Evolutionary conservation across 1,140 invertebrate species (phyloP).

Genomic region (Rhizoglyphus robini): DNA sequence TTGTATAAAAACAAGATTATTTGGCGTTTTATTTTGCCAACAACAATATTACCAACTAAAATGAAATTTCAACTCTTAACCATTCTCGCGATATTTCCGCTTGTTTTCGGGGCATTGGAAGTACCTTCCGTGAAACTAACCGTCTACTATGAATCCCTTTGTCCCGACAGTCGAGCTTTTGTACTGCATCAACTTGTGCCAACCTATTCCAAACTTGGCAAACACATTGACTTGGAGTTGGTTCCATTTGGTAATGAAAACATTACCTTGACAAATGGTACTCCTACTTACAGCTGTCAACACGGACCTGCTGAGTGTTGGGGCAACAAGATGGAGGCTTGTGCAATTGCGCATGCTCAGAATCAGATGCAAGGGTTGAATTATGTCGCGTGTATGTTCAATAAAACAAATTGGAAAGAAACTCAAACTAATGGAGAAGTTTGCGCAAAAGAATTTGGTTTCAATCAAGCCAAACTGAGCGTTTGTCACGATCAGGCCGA

Average conservation of each 20-base stretch:
- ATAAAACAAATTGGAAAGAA: not conserved
- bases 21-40: too few relatives aligned
- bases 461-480: too few relatives aligned
- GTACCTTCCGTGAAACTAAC: not conserved
- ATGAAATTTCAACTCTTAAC: too few relatives aligned
- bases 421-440: too few relatives aligned
- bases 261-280: not conserved
- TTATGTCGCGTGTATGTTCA: not conserved
- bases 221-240: slow-evolving; percentile 34
- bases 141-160: slow-evolving; percentile 52
- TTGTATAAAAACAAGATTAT: too few relatives aligned
- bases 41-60: too few relatives aligned
- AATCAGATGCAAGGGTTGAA: not conserved
- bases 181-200: slow-evolving; percentile 58
- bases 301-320: slow-evolving; percentile 25
- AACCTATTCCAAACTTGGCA: slow-evolving; percentile 36
- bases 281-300: slow-evolving; percentile 9
- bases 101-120: too few relatives aligned
- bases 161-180: slow-evolving; percentile 76
- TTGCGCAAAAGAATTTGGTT: too few relatives aligned
- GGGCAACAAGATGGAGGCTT: slow-evolving; percentile 28
- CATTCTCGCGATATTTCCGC: too few relatives aligned
- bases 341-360: not conserved
- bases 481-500: too few relatives aligned
- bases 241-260: slow-evolving; percentile 79